A percentile compares a stretch with the other conserved stretches of the same genome.
Evolutionary conservation across 2,888 invertebrate species (phyloP).

Genomic region (Ptycholaimellus sp.): DNA sequence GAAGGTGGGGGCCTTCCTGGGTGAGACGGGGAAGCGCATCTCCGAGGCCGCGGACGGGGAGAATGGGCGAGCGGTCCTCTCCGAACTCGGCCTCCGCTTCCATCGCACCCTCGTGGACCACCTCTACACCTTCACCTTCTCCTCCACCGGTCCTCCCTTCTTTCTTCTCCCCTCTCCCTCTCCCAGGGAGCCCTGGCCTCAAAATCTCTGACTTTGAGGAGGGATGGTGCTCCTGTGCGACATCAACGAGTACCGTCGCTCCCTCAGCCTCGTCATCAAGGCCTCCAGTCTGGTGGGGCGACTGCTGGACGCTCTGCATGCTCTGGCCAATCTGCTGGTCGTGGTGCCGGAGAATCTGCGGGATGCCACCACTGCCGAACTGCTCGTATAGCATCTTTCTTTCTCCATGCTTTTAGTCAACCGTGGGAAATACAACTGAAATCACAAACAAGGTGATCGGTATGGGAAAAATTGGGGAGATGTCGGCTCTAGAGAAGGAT

Average conservation of each 20-base stretch:
- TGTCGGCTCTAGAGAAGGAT: not conserved
- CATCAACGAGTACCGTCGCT: conserved; percentile 81
- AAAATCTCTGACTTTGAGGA: conserved; percentile 35
- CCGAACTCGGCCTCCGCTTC: conserved; percentile 69
- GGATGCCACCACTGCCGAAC: conserved; percentile 78
- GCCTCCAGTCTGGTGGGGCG: not conserved
- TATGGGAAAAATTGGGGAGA: too few relatives aligned
- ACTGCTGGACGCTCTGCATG: conserved; percentile 89
- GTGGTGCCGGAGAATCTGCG: conserved; percentile 85
- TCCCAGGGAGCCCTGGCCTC: conserved; percentile 7
- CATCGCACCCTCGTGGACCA: conserved; percentile 83
- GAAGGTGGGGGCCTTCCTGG: conserved; percentile 2
- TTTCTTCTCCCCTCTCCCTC: not conserved
- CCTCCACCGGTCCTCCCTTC: conserved; percentile 6
- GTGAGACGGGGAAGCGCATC: conserved; percentile 39
- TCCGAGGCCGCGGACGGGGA: conserved; percentile 65
- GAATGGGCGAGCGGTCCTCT: conserved; percentile 57
- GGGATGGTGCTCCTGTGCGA: conserved; percentile 95
- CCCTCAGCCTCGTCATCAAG: not conserved
- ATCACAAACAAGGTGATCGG: too few relatives aligned
- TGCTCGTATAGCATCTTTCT: conserved; percentile 63
- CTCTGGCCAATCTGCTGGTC: conserved; percentile 72
- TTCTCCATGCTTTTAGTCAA: too few relatives aligned
- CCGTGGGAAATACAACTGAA: too few relatives aligned
- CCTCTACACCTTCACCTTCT: conserved; percentile 37